Evolutionary conservation across 2,113 vertebrate species (phyloP), one percentile per base, ranked within the genome.

Genomic region (Poeciliopsis occidentalis): DNA sequence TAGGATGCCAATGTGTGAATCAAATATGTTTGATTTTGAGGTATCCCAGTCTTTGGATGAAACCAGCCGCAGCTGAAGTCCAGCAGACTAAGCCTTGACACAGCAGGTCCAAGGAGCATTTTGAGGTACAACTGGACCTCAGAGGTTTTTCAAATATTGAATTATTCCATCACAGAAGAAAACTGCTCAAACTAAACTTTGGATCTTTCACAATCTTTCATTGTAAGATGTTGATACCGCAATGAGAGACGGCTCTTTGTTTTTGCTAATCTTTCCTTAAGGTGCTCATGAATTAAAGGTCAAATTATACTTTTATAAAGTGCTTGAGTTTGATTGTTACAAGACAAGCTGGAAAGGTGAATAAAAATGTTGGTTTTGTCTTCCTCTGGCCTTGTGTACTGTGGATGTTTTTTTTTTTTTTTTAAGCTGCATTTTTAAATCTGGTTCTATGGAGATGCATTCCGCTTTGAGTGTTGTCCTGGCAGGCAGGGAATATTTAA

Each of bases 401-500:
- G 71, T 79, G 34, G 34, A 37, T 37, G 10, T 37, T 37, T 37
- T 12, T 10, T 76, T 71, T 71, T 57, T n/a, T 24, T 31, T 31
- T 31, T 31, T 3, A 68, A 69, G 26, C 19, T 24, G 1, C 77
- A 81, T 88, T 86, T 86, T 70, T 76, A 79, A 91, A 86, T 74
- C 80, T 67, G 71, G 31, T 75, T 86, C 67, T 85, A 71, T 83
- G 82, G 76, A 78, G 88, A 85, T 79, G 15, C 62, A 65, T 84
- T 89, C 75, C 72, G 81, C 64, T 87, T 71, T 83, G 79, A 80
- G 78, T 78, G 83, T 75, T 76, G 88, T 85, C 75, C 78, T 88
- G 79, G 83, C 83, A 89, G 81, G 69, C 74, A 71, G 60, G 79
- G 89, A 90, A 91, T 90, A 93, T 92, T 90, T 85, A 92, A 91